Evolutionary conservation across 2,797 vertebrate species (phyloP).

Genomic region (Eulemur coronatus): DNA sequence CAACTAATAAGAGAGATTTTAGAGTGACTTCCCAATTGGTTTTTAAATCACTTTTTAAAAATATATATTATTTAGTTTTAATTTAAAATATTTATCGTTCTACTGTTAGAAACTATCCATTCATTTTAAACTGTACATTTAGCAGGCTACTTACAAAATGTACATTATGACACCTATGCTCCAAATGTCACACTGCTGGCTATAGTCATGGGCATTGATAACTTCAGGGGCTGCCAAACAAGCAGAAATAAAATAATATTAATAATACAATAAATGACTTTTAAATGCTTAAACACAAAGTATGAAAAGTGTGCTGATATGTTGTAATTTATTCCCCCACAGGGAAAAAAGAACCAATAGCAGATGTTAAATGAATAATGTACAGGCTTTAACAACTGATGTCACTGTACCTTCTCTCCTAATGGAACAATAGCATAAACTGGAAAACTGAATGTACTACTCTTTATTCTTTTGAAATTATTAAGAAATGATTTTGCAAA

Average conservation of each 20-base stretch:
- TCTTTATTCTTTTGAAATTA: slow-evolving; percentile 66
- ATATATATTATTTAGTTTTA: slow-evolving; percentile 53
- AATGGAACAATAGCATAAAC: slow-evolving; percentile 62
- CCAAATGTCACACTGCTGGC: slow-evolving; percentile 93
- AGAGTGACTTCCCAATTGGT: slow-evolving; percentile 5
- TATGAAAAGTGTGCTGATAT: slow-evolving; percentile 84
- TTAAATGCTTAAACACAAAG: slow-evolving; percentile 86
- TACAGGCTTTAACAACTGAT: slow-evolving; percentile 83
- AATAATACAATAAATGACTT: slow-evolving; percentile 86
- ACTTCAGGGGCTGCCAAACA: slow-evolving; percentile 92
- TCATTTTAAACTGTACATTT: slow-evolving; percentile 69
- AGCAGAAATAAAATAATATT: slow-evolving; percentile 85
- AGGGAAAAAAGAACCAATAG: slow-evolving; percentile 78
- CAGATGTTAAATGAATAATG: slow-evolving; percentile 89
- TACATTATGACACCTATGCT: slow-evolving; percentile 96
- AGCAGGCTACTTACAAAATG: slow-evolving; percentile 90
- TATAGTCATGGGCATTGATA: slow-evolving; percentile 90
- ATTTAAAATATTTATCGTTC: slow-evolving; percentile 21
- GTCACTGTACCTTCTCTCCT: slow-evolving; percentile 75
- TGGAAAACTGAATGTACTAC: slow-evolving; percentile 60
- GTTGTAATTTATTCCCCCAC: slow-evolving; percentile 84
- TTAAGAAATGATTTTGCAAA: slow-evolving; percentile 73
- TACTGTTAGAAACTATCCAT: slow-evolving; percentile 15
- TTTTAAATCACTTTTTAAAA: slow-evolving; percentile 53
- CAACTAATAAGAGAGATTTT: background rate